Base-by-base conservation (phyloP, 2,888 invertebrate species). In the Mesorhabditis sp. region DNA sequence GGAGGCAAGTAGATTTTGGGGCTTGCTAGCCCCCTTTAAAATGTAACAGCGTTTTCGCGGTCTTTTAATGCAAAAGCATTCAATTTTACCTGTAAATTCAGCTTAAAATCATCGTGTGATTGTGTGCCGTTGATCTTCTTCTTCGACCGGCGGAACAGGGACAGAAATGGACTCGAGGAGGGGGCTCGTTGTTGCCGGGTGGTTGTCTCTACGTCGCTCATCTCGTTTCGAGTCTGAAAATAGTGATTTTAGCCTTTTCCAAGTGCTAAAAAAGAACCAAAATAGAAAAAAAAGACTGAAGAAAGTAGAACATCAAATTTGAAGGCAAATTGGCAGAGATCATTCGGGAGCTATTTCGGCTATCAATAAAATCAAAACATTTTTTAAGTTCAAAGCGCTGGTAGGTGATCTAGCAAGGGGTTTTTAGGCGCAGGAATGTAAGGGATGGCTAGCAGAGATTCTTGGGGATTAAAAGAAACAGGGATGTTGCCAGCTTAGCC, bases 141-240 rank as follows among this genome's bases (percentile, higher is more conserved):
- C 71, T 81, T 81, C 71, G 79, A 78, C 43, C 79, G 72, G 43
- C 74, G 74, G 68, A 81, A 81, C 10, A 81, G 66, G 15, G 80
- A 78, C 4, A 80, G 65, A 65, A 81, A 77, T 7, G 78, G 77
- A 50, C 58, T 50, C 1, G 58, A 50, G 2, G 58, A 50, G 58
- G 58, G 58, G n/a, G n/a, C 10, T 50, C 58, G n/a, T 13, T 50
- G 7, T 2, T 50, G 10, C 1, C 58, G n/a, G 7, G 7, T 50
- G 7, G 7, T 2, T 50, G 10, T 50, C n/a, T 50, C 58, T 1
- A 28, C 28, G 28, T 28, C 28, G 28, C 28, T 28, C 28, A 28
- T 28, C 28, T 28, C 28, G 28, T 28, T 28, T 28, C 28, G 28
- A 2, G 28, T 28, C 28, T 28, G 28, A 28, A 28, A n/a, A n/a